These are phyloP conservation scores for Geococcyx californianus DNA, from an alignment of 2,113 vertebrate species.

Conservation along the genomic window DNA sequence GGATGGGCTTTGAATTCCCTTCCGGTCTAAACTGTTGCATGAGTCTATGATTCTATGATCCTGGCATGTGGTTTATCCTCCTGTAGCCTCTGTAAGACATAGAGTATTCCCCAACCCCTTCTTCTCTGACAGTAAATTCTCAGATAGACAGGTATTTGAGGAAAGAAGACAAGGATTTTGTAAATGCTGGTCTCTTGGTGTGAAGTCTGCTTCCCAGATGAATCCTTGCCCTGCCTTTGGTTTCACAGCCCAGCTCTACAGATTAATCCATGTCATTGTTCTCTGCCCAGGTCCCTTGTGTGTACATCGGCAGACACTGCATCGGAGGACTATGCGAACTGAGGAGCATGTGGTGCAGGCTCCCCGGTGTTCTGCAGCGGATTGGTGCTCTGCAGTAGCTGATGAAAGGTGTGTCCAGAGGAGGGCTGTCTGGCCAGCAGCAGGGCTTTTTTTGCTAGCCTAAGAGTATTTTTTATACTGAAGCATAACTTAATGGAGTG, in stretches of 20 bases:
- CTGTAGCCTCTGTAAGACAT: neutral
- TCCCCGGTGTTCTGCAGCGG: slow-evolving; percentile 66
- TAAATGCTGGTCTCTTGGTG: no score
- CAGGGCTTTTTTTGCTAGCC: no score
- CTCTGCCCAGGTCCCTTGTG: slow-evolving; percentile 79
- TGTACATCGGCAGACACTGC: slow-evolving; percentile 83
- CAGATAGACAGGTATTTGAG: rapidly evolving
- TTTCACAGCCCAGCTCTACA: neutral
- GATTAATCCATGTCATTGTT: neutral
- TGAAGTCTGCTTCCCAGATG: neutral
- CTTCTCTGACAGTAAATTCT: no score
- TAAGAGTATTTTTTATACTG: neutral
- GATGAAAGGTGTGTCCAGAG: neutral
- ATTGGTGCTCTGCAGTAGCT: slow-evolving; percentile 78
- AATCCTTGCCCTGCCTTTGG: neutral
- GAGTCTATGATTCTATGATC: no score
- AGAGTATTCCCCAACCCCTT: no score
- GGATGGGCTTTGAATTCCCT: no score
- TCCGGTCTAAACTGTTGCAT: no score
- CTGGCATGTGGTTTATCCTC: no score
- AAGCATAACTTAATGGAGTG: no score
- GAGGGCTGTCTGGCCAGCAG: neutral
- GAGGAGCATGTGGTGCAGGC: slow-evolving; percentile 40
- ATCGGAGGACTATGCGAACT: slow-evolving; percentile 83
- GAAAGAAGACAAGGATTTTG: neutral